Percentiles rank a stretch among this genome's conserved stretches.
Evolutionary conservation across 2,888 invertebrate genomes (phyloP).

Genomic region (Phalangium opilio): DNA sequence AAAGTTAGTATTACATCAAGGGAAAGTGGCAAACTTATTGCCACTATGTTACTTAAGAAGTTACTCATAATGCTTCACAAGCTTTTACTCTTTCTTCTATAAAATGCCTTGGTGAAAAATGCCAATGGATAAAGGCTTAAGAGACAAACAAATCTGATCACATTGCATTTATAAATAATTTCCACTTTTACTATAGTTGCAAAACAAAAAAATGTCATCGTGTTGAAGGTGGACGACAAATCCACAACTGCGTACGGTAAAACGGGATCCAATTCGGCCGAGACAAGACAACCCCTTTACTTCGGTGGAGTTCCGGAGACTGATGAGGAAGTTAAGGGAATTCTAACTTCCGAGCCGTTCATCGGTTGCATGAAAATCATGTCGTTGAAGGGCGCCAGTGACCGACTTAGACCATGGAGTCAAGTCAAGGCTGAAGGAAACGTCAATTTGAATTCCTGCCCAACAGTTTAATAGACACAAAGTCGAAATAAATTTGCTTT

Average conservation of each 20-base stretch:
- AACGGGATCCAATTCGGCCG: constrained; percentile 48
- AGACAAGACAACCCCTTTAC: constrained; percentile 70
- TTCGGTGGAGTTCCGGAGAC: constrained; percentile 67
- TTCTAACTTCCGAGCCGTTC: constrained; percentile 48
- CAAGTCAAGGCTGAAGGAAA: constrained; percentile 49
- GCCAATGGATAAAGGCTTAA: neutral
- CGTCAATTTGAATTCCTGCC: constrained; percentile 62
- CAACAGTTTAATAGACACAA: constrained; percentile 59
- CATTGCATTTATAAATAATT: neutral
- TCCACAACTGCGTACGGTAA: constrained; percentile 53
- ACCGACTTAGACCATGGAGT: constrained; percentile 35
- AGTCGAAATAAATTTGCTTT: too few relatives aligned
- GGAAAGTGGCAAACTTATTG: too few relatives aligned
- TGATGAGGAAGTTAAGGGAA: constrained; percentile 39
- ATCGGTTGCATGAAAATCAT: constrained; percentile 55
- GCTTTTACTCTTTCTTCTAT: too few relatives aligned
- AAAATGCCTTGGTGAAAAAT: too few relatives aligned
- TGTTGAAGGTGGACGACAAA: constrained; percentile 67
- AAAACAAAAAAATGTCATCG: constrained; percentile 79
- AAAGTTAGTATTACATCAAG: too few relatives aligned
- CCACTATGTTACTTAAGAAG: too few relatives aligned
- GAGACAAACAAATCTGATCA: neutral
- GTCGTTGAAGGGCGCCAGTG: constrained; percentile 24
- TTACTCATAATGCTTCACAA: too few relatives aligned
- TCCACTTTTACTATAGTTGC: constrained; percentile 41